Percentiles rank a stretch among this genome's conserved stretches.
Evolutionary conservation across 2,113 vertebrate species (phyloP).

Genomic region (Hydrochoerus hydrochaeris): DNA sequence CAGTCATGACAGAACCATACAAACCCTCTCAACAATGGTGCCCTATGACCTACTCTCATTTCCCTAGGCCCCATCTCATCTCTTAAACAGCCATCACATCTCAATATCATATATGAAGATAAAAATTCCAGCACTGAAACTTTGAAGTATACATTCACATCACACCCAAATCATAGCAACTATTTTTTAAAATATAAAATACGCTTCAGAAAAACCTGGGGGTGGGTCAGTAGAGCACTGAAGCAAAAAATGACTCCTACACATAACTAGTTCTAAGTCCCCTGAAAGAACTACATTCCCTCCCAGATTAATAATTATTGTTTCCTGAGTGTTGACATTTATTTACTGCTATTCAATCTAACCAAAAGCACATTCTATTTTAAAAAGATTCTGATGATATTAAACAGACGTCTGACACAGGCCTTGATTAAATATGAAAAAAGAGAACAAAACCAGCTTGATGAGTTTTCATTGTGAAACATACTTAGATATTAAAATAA

Average conservation of each 20-base stretch:
- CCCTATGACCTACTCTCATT: not conserved
- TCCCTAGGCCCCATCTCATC: too few relatives aligned
- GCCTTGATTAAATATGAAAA: not conserved
- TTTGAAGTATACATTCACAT: not conserved
- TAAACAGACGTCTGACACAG: conserved; percentile 13
- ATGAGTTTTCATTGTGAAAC: conserved; percentile 51
- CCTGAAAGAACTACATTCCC: not conserved
- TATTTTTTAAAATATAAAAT: not conserved
- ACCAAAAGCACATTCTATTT: not conserved
- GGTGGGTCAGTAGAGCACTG: not conserved
- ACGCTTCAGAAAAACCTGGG: not conserved
- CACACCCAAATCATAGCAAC: not conserved
- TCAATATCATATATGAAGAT: not conserved
- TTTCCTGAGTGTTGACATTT: conserved; percentile 31
- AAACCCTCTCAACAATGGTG: too few relatives aligned
- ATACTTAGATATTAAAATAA: not conserved
- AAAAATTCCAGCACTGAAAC: not conserved
- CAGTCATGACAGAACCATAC: not conserved
- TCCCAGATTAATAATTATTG: conserved; percentile 28
- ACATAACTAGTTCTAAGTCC: not conserved
- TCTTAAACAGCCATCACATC: not conserved
- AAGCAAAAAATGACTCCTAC: not conserved
- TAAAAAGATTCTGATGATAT: conserved; percentile 40
- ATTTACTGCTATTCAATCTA: not conserved
- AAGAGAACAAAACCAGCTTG: not conserved